A percentile compares a stretch with the other conserved stretches of the same genome.
Conservation (phyloP, 1,140 invertebrate species). For the Drosophila subobscura region DNA sequence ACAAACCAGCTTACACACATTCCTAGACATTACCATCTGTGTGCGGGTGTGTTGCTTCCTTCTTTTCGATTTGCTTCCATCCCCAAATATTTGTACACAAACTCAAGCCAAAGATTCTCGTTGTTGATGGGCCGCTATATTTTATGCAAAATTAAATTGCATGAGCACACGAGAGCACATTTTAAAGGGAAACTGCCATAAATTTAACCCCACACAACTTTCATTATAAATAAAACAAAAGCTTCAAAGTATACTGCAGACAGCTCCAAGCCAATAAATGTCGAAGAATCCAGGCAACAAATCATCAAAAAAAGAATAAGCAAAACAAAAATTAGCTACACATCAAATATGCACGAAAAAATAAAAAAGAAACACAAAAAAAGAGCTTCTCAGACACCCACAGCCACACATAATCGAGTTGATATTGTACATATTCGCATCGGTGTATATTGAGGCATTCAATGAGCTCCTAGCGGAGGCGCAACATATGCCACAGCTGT, state of each 20-base stretch:
- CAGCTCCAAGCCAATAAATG: constrained; percentile 38
- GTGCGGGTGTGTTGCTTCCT: constrained; percentile 17
- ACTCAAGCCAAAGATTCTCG: not conserved
- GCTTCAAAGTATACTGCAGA: constrained; percentile 17
- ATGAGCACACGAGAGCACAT: not conserved
- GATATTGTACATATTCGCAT: constrained; percentile 9
- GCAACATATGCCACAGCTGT: constrained; percentile 64
- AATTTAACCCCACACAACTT: not conserved
- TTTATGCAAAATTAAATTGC: constrained; percentile 61
- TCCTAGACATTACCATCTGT: constrained; percentile 9
- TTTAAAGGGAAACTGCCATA: not conserved
- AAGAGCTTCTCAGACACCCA: constrained; percentile 3
- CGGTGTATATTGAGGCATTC: constrained; percentile 19
- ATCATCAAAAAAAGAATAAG: constrained; percentile 16
- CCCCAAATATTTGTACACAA: constrained; percentile 61
- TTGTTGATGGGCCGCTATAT: not conserved
- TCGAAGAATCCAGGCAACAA: constrained; percentile 7
- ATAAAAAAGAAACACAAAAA: constrained; percentile 9
- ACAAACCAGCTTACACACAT: constrained; percentile 22
- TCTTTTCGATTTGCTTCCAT: constrained; percentile 57
- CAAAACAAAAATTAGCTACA: constrained; percentile 53
- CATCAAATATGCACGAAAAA: constrained; percentile 27
- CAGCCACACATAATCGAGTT: constrained; percentile 9
- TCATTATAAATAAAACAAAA: constrained; percentile 21
- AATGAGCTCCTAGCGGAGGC: constrained; percentile 48